These are phyloP conservation scores for Myripristis jacobus DNA, from an alignment of 2,797 vertebrate genomes.

Conservation along the genomic window DNA sequence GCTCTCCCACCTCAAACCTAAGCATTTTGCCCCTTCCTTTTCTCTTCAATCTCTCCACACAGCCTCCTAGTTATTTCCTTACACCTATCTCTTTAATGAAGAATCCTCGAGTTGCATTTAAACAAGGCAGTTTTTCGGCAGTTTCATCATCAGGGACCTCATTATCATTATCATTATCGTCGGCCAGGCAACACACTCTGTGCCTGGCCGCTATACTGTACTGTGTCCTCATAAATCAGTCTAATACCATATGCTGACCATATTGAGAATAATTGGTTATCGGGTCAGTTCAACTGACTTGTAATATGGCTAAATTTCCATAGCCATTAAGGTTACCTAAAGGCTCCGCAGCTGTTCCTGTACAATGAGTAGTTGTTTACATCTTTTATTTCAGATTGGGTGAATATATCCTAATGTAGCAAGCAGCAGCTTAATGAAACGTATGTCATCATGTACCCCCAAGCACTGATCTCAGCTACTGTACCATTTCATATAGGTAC, in stretches of 20 bases:
- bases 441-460: background rate
- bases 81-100: slow-evolving; percentile 14
- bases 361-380: background rate
- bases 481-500: slow-evolving; percentile 20
- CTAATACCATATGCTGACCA: background rate
- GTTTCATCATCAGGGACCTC: slow-evolving; percentile 6
- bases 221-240: slow-evolving; percentile 17
- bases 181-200: slow-evolving; percentile 33
- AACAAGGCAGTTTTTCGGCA: slow-evolving; percentile 31
- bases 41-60: slow-evolving; percentile 6
- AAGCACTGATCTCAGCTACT: background rate
- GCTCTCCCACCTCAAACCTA: slow-evolving; percentile 11
- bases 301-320: slow-evolving; percentile 3
- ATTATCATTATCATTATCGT: too few species aligned
- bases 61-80: background rate
- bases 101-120: slow-evolving; percentile 37
- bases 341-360: background rate
- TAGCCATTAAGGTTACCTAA: background rate
- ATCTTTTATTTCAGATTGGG: background rate
- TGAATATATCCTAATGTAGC: background rate
- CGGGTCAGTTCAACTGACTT: slow-evolving; percentile 9
- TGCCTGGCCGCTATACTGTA: background rate
- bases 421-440: slow-evolving; percentile 12
- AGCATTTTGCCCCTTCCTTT: slow-evolving; percentile 17
- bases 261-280: background rate